Percentiles rank a stretch among this genome's conserved stretches.
Conservation (phyloP, 2,113 vertebrate species). For the Bambusicola thoracicus region DNA sequence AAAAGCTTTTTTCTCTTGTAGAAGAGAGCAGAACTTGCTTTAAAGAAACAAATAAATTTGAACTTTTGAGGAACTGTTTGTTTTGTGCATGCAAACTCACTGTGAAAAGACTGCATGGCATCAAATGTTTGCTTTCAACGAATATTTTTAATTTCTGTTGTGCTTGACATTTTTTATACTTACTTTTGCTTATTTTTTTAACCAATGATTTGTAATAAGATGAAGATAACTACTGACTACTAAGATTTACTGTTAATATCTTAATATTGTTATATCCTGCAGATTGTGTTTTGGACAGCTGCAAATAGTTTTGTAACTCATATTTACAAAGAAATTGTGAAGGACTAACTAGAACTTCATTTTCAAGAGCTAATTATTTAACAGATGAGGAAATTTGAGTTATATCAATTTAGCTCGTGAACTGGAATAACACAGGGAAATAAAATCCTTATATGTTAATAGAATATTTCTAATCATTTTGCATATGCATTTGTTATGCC, state of each 20-base stretch:
- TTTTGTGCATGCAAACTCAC: background rate
- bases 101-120: background rate
- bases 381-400: background rate
- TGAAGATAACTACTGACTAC: background rate
- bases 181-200: background rate
- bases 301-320: background rate
- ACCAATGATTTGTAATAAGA: background rate
- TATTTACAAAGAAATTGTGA: background rate
- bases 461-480: background rate
- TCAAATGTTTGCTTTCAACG: background rate
- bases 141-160: background rate
- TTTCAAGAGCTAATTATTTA: background rate
- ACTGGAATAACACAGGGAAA: background rate
- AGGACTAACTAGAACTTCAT: background rate
- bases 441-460: background rate
- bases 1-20: background rate
- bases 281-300: background rate
- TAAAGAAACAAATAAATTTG: background rate
- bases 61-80: background rate
- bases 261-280: background rate
- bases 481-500: background rate
- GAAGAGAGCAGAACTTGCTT: background rate
- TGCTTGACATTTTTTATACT: background rate
- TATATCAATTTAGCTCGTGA: background rate
- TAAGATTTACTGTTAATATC: background rate